Evolutionary conservation across 2,113 vertebrate species (phyloP).

Genomic region (Epinephelus fuscoguttatus): DNA sequence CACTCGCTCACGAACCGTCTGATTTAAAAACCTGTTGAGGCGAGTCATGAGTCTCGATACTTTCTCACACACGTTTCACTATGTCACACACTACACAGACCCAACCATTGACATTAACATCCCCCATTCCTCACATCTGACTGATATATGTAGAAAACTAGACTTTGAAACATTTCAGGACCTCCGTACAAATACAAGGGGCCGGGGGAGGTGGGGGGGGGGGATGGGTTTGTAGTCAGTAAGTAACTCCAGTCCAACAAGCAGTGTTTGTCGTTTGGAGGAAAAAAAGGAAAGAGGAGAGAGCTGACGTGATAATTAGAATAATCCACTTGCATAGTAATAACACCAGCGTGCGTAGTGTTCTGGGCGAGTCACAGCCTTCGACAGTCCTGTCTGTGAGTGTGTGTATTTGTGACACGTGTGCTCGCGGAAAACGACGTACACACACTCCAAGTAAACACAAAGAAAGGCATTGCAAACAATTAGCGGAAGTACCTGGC

Average conservation of each 20-base stretch:
- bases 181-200: conserved; percentile 65
- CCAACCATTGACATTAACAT: conserved; percentile 57
- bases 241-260: conserved; percentile 65
- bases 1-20: conserved; percentile 10
- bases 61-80: conserved; percentile 61
- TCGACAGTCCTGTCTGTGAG: conserved; percentile 76
- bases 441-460: conserved; percentile 80
- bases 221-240: conserved; percentile 1
- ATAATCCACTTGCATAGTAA: conserved; percentile 93
- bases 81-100: conserved; percentile 72
- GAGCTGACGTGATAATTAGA: conserved; percentile 67
- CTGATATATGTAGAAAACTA: conserved; percentile 68
- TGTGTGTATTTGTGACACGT: conserved; percentile 53
- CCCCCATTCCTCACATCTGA: conserved; percentile 51
- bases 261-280: conserved; percentile 78
- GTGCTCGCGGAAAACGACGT: conserved; percentile 77
- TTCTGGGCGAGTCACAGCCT: conserved; percentile 81
- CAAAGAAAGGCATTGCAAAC: conserved; percentile 85
- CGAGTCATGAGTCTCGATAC: conserved; percentile 45
- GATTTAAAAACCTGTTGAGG: conserved; percentile 44
- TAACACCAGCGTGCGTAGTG: conserved; percentile 87
- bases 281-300: conserved; percentile 28
- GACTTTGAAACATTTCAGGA: conserved; percentile 59
- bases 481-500: conserved; percentile 87
- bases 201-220: not conserved